phyloP scores from a whole-genome alignment of 92 coral and sea anemone species.

The Epizoanthus rinbou region DNA sequence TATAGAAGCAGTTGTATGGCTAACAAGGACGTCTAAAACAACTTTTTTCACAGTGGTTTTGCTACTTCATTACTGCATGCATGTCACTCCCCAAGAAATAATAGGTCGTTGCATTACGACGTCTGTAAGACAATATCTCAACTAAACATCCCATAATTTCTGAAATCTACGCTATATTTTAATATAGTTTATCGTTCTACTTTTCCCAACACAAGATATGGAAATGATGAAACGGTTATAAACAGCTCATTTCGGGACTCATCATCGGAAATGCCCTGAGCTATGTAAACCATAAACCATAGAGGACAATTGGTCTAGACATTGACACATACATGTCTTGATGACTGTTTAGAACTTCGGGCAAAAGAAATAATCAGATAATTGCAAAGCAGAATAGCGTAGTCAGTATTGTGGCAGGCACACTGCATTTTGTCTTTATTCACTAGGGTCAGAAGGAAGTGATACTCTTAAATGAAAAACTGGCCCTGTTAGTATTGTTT shows the following conservation, averaged over 20 bases:
- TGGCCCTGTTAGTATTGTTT: not conserved
- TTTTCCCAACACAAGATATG: slow-evolving; percentile 23
- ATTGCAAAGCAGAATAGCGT: not conserved
- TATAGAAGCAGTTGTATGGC: too few relatives aligned
- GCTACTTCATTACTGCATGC: not conserved
- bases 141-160: not conserved
- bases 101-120: not conserved
- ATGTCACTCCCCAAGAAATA: slow-evolving; percentile 26
- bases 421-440: not conserved
- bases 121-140: not conserved
- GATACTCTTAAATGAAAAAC: slow-evolving; percentile 3
- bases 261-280: slow-evolving; percentile 39
- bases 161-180: slow-evolving; percentile 14
- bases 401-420: not conserved
- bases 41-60: too few relatives aligned
- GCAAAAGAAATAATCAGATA: slow-evolving; percentile 15
- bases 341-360: slow-evolving; percentile 23
- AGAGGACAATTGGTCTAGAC: slow-evolving; percentile 37
- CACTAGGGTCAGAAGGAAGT: slow-evolving; percentile 7
- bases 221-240: slow-evolving; percentile 32
- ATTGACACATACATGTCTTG: slow-evolving; percentile 8
- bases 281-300: not conserved
- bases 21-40: too few relatives aligned
- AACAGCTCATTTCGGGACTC: slow-evolving; percentile 31
- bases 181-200: not conserved